Conservation (phyloP, 2,113 vertebrate species). For the Gymnocephalus cernua region DNA sequence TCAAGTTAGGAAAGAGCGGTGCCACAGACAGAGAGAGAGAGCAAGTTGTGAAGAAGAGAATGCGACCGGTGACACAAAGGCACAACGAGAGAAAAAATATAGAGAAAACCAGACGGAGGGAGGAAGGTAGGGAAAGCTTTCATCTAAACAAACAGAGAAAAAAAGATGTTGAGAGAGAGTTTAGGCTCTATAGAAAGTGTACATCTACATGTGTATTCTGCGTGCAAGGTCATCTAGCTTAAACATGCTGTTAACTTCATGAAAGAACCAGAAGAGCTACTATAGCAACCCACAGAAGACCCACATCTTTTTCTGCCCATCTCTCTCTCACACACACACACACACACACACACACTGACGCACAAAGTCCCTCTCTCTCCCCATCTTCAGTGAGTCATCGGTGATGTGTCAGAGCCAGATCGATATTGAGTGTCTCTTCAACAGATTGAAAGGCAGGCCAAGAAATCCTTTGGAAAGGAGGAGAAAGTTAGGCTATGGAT, state of each 20-base stretch:
- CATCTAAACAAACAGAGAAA: not conserved
- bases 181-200: not conserved
- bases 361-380: constrained; percentile 27
- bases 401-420: constrained; percentile 73
- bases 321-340: constrained; percentile 5
- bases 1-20: constrained; percentile 4
- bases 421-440: constrained; percentile 68
- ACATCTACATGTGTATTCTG: constrained; percentile 19
- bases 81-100: not conserved
- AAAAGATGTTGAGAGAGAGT: not conserved
- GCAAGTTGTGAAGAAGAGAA: constrained; percentile 16
- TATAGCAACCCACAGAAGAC: constrained; percentile 19
- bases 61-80: constrained; percentile 10
- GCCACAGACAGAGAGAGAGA: not conserved
- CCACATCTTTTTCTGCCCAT: constrained; percentile 14
- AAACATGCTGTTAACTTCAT: constrained; percentile 30
- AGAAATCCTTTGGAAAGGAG: constrained; percentile 54
- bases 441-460: constrained; percentile 47
- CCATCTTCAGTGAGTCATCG: constrained; percentile 66
- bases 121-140: not conserved
- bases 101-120: not conserved
- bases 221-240: not conserved
- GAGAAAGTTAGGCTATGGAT: constrained; percentile 66
- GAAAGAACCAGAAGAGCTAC: not conserved
- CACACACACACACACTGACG: constrained; percentile 14